Percentiles rank a stretch among this genome's conserved stretches.
These are phyloP conservation scores for Eulacestoma nigropectus DNA, from an alignment of 2,113 vertebrate genomes.

Conservation along the genomic window DNA sequence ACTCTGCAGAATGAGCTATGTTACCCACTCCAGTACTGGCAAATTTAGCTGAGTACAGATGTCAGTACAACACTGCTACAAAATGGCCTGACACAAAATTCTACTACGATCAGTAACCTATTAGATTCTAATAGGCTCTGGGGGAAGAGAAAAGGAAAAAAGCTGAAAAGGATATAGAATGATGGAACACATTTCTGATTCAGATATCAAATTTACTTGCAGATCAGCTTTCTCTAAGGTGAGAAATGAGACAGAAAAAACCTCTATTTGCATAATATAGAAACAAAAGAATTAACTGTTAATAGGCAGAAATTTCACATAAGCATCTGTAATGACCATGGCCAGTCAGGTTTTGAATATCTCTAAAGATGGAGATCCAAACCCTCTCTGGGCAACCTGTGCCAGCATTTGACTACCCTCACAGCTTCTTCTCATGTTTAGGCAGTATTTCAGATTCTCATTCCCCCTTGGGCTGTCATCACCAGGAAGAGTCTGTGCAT, in stretches of 20 bases:
- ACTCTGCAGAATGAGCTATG: neutral
- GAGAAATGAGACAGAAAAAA: neutral
- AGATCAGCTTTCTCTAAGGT: neutral
- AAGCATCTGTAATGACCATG: neutral
- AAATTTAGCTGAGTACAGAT: neutral
- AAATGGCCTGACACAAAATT: neutral
- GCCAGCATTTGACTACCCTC: neutral
- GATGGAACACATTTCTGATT: neutral
- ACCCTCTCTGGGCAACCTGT: neutral
- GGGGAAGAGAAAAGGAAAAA: neutral
- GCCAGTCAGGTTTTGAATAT: neutral
- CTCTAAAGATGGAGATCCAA: neutral
- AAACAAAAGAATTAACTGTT: neutral
- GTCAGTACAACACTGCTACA: neutral
- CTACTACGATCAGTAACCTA: neutral
- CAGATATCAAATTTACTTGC: neutral
- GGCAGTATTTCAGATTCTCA: neutral
- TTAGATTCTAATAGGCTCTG: accelerated
- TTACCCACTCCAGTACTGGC: neutral
- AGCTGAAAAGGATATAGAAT: neutral
- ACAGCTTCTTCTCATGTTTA: neutral
- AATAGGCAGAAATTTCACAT: neutral
- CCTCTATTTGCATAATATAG: neutral
- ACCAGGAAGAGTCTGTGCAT: neutral
- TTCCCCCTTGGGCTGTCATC: neutral